Base-by-base conservation (phyloP, 2,113 vertebrate species). In the Dunckerocampus dactyliophorus region DNA sequence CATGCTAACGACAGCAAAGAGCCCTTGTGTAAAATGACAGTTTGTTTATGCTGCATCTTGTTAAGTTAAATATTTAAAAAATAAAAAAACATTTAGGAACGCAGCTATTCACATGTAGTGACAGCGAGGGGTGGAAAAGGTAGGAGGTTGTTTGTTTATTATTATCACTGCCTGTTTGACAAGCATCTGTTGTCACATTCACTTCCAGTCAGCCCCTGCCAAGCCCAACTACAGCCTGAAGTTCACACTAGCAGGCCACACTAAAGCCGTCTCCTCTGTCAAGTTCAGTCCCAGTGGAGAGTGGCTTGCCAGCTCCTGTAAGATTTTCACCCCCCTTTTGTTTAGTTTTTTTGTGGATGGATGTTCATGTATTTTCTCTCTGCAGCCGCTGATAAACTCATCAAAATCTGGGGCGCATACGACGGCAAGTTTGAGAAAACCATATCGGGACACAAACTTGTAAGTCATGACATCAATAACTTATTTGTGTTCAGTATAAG, bases 371-470 rank as follows among this genome's bases (percentile, higher is more conserved):
- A 0, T 47, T 74, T 58, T 82, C 1, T 80, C 49, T 53, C 81
- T 74, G 14, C 78, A 99, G 97, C 97, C 77, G 97, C 97, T 72
- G 97, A 99, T 83, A 99, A 99, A 79, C 92, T 99, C 73, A 99
- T 99, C 79, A 99, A 99, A 88, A 98, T 99, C 59, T 99, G 97
- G 97, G 97, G 97, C 20, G 96, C 97, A 0, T 99, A 98, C 0
- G 97, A 99, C 9, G 97, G 97, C 52, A 99, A 99, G 72, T 99
- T 99, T 87, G 97, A 99, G 83, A 99, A 99, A 87, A 98, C 96
- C 56, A 91, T 98, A 83, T 97, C 95, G 20, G 97, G 97, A 62
- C 97, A 99, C 85, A 99, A 99, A 70, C 92, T 99, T 81, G 97
- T 99, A 77, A 92, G 96, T 93, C 17, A 6, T n/a, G 37, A 31